Conservation (phyloP, 2,113 vertebrate genomes). For the Phasianus colchicus region DNA sequence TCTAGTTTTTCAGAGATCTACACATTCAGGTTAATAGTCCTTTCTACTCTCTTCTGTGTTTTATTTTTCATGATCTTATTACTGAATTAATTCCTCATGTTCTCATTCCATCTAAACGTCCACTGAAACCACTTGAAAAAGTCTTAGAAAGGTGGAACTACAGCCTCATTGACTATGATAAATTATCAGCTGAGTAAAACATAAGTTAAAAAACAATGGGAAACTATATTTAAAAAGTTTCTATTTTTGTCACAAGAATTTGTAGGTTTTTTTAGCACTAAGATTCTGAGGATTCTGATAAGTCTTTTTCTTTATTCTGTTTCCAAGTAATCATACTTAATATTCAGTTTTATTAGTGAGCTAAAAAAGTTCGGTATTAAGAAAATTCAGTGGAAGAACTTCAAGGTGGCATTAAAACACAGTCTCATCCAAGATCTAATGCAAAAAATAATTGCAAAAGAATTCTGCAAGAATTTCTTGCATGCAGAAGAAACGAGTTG, state of each 20-base stretch:
- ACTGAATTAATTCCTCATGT: neutral
- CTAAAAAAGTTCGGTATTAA: neutral
- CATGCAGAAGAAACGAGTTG: neutral
- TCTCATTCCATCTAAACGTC: neutral
- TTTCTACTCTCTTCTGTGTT: neutral
- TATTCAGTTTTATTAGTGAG: neutral
- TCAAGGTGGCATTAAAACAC: neutral
- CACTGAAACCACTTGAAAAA: neutral
- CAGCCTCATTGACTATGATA: neutral
- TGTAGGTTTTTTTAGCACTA: neutral
- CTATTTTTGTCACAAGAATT: neutral
- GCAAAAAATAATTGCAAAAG: neutral
- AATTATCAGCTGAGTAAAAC: neutral
- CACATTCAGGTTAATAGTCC: neutral
- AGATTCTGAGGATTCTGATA: neutral
- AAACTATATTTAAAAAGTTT: neutral
- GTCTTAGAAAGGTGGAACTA: neutral
- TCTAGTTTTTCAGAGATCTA: neutral
- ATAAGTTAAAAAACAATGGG: neutral
- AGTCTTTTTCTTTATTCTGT: neutral
- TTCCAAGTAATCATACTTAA: rapidly evolving
- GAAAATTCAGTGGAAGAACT: neutral
- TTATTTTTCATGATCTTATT: neutral
- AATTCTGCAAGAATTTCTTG: neutral
- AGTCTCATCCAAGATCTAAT: neutral